These are phyloP conservation scores for Stegastes partitus DNA, from an alignment of 2,113 vertebrate species.

Conservation along the genomic window DNA sequence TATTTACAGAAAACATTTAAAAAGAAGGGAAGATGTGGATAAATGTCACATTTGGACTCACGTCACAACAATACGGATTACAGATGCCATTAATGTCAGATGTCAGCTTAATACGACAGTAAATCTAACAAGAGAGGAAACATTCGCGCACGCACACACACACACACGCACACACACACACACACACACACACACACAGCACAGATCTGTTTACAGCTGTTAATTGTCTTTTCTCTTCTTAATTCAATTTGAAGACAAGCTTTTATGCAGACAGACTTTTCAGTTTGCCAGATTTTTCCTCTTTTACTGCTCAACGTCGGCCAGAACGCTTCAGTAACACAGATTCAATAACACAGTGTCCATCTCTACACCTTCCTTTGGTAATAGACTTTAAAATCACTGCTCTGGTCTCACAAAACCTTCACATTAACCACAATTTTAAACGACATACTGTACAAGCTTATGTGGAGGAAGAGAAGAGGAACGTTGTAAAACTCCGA, in stretches of 20 bases:
- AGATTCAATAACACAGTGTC: neutral
- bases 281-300: neutral
- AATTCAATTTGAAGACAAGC: neutral
- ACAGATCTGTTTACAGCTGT: neutral
- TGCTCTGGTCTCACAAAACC: slow-evolving; percentile 16
- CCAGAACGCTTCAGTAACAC: neutral
- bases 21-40: neutral
- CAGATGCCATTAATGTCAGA: slow-evolving; percentile 23
- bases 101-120: slow-evolving; percentile 6
- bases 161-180: slow-evolving; percentile 6
- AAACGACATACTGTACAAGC: slow-evolving; percentile 37
- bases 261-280: slow-evolving; percentile 6
- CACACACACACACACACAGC: slow-evolving; percentile 3
- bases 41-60: slow-evolving; percentile 37
- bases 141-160: neutral
- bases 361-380: neutral
- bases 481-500: slow-evolving; percentile 1
- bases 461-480: slow-evolving; percentile 10
- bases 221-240: slow-evolving; percentile 9
- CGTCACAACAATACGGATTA: slow-evolving; percentile 57
- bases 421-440: slow-evolving; percentile 34
- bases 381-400: neutral
- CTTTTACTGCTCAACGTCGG: slow-evolving; percentile 4
- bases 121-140: slow-evolving; percentile 13
- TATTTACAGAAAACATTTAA: slow-evolving; percentile 50